These are phyloP conservation scores for Glossophaga mutica DNA, from an alignment of 2,797 vertebrate genomes.

Conservation along the genomic window DNA sequence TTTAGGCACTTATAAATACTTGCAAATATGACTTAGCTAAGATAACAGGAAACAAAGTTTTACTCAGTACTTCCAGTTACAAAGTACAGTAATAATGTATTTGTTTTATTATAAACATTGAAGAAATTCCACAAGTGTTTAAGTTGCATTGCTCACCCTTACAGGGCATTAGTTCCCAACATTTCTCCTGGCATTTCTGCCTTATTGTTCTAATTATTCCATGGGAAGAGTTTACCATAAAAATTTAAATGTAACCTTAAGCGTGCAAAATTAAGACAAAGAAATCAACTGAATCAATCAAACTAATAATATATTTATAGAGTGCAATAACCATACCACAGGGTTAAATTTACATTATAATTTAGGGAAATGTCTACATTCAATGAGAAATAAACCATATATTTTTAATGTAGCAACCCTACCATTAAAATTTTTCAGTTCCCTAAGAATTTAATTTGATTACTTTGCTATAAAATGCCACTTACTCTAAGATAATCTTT, in stretches of 20 bases:
- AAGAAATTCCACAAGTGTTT: background rate
- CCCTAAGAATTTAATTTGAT: constrained; percentile 1
- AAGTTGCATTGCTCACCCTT: background rate
- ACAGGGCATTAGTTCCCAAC: background rate
- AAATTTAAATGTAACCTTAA: background rate
- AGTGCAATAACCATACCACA: background rate
- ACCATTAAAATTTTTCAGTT: background rate
- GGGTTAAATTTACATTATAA: constrained; percentile 22
- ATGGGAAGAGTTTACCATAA: background rate
- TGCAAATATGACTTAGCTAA: background rate
- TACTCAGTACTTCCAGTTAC: background rate
- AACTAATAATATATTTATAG: background rate
- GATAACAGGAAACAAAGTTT: background rate
- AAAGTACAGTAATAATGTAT: background rate
- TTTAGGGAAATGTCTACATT: background rate
- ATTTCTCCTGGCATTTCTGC: background rate
- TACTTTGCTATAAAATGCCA: background rate
- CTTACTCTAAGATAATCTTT: background rate
- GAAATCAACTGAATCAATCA: background rate
- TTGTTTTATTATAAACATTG: background rate
- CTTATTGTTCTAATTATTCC: background rate
- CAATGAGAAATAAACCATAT: background rate
- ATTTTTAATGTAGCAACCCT: constrained; percentile 1
- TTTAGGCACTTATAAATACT: background rate
- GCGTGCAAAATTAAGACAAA: background rate